phyloP scores from a whole-genome alignment of 1,140 invertebrate species.

The Tachypleus tridentatus region DNA sequence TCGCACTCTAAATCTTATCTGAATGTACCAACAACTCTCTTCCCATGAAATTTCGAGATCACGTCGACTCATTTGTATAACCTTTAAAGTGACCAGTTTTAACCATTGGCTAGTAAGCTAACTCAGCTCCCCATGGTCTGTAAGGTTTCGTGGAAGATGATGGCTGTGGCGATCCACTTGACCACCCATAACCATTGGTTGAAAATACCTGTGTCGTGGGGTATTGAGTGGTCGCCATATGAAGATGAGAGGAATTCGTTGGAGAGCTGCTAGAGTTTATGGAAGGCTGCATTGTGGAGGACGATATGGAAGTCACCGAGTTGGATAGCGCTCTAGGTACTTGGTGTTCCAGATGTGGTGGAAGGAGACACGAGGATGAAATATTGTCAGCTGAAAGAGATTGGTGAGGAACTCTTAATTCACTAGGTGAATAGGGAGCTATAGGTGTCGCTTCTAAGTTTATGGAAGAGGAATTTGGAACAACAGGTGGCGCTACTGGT shows the following conservation, averaged over 20 bases:
- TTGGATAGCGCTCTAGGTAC: no score
- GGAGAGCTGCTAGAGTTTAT: conserved; percentile 13
- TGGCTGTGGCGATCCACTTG: conserved; percentile 3
- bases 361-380: no score
- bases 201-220: conserved; percentile 24
- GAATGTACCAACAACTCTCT: not conserved
- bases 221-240: conserved; percentile 38
- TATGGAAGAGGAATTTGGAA: not conserved
- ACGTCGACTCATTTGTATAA: not conserved
- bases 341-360: no score
- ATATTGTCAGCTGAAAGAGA: no score
- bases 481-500: not conserved
- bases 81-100: not conserved
- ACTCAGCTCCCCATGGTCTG: conserved; percentile 87
- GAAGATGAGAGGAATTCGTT: conserved; percentile 19
- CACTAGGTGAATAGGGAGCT: not conserved
- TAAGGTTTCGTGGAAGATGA: conserved; percentile 52
- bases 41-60: not conserved
- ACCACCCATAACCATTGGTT: conserved; percentile 22
- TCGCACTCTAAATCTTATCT: not conserved
- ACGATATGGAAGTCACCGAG: not conserved
- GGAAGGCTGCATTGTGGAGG: conserved; percentile 19
- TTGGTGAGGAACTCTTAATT: no score
- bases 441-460: not conserved
- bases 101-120: conserved; percentile 55